Conservation (phyloP, 2,113 vertebrate genomes). For the Ptilorrhoa leucosticta region DNA sequence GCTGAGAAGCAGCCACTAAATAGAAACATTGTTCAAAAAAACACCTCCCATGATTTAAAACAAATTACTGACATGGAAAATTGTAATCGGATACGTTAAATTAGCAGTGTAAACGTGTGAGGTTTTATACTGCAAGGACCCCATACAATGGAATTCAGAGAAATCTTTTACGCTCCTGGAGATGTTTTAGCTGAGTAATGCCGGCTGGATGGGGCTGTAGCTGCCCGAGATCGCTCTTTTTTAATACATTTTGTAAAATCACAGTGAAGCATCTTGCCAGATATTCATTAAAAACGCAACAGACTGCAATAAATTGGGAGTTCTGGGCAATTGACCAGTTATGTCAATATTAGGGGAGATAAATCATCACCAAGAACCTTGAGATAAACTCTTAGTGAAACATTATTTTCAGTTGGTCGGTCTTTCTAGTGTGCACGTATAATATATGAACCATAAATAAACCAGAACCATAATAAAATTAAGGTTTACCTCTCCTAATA, state of each 20-base stretch:
- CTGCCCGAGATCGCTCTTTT: background rate
- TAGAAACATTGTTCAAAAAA: background rate
- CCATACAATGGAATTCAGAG: accelerated
- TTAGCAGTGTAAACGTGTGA: background rate
- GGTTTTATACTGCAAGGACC: background rate
- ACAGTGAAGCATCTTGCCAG: background rate
- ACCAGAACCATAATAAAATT: background rate
- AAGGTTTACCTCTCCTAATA: background rate
- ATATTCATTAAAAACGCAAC: background rate
- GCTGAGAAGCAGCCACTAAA: background rate
- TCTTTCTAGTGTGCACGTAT: background rate
- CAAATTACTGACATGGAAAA: background rate
- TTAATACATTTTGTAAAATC: background rate
- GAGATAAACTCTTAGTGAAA: background rate
- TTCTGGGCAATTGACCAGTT: slow-evolving; percentile 23
- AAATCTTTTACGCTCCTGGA: background rate
- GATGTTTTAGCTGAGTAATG: background rate
- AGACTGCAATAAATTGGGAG: background rate
- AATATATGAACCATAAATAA: background rate
- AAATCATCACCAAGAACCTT: background rate
- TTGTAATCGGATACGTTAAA: background rate
- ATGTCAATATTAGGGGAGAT: background rate
- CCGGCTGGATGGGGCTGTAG: background rate
- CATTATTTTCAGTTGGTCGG: background rate
- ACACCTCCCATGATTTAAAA: background rate